A percentile compares a stretch with the other conserved stretches of the same genome.
Conservation (phyloP, 2,797 vertebrate genomes). For the Naso thynnoides region DNA sequence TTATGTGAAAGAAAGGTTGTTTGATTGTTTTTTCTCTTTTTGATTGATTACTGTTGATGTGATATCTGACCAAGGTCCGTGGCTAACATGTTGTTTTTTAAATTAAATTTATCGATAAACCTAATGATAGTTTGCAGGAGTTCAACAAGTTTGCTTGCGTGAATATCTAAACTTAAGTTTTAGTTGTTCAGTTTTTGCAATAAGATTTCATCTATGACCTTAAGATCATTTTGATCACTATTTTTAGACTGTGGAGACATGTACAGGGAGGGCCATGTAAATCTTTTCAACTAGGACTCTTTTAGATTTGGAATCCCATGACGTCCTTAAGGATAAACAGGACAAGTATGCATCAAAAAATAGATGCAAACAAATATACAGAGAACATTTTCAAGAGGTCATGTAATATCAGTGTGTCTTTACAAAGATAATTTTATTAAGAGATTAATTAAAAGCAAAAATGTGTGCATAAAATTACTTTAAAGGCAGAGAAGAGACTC, state of each 20-base stretch:
- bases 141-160: not conserved
- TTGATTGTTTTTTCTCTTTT: not conserved
- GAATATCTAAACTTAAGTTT: not conserved
- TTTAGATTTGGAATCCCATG: constrained; percentile 51
- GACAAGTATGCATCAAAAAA: constrained; percentile 41
- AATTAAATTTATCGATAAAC: not conserved
- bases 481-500: not conserved
- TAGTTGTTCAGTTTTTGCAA: not conserved
- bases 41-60: not conserved
- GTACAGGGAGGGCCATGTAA: not conserved
- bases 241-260: not conserved
- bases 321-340: constrained; percentile 41
- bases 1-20: no score
- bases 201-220: not conserved
- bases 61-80: not conserved
- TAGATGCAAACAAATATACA: constrained; percentile 28
- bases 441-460: not conserved
- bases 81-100: not conserved
- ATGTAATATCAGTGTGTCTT: not conserved
- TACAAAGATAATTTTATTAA: not conserved
- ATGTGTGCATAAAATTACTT: not conserved
- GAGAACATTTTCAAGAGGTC: constrained; percentile 5
- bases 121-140: not conserved
- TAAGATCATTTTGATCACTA: not conserved
- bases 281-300: constrained; percentile 42